Percentiles rank a stretch among this genome's conserved stretches.
These are phyloP conservation scores for Hirundichthys speculiger DNA, from an alignment of 2,113 vertebrate species.

Conservation along the genomic window DNA sequence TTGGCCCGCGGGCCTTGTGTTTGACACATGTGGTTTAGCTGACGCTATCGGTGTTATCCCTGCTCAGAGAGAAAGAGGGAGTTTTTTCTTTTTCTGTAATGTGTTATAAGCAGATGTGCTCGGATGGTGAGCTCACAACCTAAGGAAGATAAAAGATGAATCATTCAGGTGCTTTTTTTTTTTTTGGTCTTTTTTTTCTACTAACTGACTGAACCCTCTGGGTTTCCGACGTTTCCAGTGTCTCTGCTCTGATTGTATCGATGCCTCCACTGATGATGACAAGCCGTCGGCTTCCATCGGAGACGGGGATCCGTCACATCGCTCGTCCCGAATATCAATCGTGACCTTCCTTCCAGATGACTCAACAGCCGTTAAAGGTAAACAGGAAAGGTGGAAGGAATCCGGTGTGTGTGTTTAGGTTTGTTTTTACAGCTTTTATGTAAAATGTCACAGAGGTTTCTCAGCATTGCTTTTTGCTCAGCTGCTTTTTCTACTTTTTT, in stretches of 20 bases:
- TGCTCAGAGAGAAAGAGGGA: no score
- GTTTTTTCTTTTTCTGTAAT: no score
- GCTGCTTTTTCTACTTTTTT: not conserved
- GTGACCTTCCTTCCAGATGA: slow-evolving; percentile 27
- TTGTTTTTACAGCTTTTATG: slow-evolving; percentile 5
- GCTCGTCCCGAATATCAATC: slow-evolving; percentile 37
- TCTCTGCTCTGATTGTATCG: slow-evolving; percentile 21
- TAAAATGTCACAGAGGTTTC: slow-evolving; percentile 26
- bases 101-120: not conserved
- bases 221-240: slow-evolving; percentile 3
- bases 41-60: no score
- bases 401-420: not conserved
- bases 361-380: slow-evolving; percentile 7
- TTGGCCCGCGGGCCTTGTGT: no score
- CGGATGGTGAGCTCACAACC: not conserved
- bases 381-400: slow-evolving; percentile 12
- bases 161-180: not conserved
- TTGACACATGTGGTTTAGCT: no score
- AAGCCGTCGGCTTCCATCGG: not conserved
- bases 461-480: no score
- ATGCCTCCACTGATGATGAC: no score
- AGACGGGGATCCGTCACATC: not conserved
- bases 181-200: slow-evolving; percentile 9
- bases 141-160: not conserved
- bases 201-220: slow-evolving; percentile 1